phyloP scores from a whole-genome alignment of 2,888 invertebrate species.

The Coecobrya sp. region DNA sequence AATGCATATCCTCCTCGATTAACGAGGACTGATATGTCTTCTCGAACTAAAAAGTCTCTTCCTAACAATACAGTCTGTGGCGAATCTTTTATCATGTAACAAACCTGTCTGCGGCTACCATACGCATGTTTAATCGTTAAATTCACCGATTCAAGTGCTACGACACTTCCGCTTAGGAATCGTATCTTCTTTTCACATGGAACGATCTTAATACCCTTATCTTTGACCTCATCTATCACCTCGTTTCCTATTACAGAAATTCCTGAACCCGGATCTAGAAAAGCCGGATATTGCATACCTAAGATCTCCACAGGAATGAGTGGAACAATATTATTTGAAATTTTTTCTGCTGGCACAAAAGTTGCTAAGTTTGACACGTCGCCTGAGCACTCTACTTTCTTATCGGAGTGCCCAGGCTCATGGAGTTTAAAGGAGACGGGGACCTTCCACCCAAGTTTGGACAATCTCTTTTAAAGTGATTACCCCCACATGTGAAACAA shows the following conservation, averaged over 20 bases:
- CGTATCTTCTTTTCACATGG: not conserved
- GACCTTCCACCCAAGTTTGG: not conserved
- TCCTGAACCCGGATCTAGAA: conserved; percentile 18
- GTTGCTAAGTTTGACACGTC: not conserved
- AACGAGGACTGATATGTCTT: not conserved
- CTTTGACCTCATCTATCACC: not conserved
- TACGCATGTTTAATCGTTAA: not conserved
- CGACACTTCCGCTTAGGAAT: not conserved
- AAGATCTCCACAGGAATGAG: not conserved
- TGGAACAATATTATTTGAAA: not conserved
- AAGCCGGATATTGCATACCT: not conserved
- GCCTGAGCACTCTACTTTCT: not conserved
- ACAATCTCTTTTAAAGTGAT: not conserved
- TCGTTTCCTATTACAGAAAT: not conserved
- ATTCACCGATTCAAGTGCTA: not conserved
- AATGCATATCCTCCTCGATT: not conserved
- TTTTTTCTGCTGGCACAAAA: not conserved
- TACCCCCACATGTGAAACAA: not conserved
- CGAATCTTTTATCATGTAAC: not conserved
- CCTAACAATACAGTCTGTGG: not conserved
- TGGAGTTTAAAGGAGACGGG: no score
- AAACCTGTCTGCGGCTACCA: not conserved
- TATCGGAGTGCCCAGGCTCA: no score
- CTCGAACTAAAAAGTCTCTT: conserved; percentile 20
- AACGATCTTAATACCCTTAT: not conserved